Conservation (phyloP, 1,140 invertebrate species). For the Zophobas atratus region DNA sequence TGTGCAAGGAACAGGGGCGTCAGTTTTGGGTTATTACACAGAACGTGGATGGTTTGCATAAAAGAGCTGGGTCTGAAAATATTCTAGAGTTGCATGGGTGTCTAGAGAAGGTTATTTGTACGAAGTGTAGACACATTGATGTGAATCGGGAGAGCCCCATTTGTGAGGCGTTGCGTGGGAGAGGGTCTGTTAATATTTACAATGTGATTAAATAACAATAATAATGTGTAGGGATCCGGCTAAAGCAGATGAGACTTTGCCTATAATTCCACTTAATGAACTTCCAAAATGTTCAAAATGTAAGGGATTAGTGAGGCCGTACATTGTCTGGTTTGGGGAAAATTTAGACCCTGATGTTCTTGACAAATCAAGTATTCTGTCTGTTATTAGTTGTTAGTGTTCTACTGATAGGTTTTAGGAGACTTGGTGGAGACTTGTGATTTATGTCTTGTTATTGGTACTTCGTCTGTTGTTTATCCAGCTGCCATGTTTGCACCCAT, state of each 20-base stretch:
- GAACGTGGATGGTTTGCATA: conserved; percentile 94
- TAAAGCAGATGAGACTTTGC: conserved; percentile 68
- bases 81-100: conserved; percentile 93
- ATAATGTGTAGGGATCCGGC: conserved; percentile 55
- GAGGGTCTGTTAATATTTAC: conserved; percentile 69
- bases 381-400: neutral
- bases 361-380: conserved; percentile 73
- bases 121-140: conserved; percentile 80
- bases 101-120: conserved; percentile 87
- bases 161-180: conserved; percentile 74
- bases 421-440: conserved; percentile 82
- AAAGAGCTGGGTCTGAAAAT: conserved; percentile 84
- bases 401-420: conserved; percentile 44
- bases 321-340: conserved; percentile 95
- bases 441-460: conserved; percentile 88
- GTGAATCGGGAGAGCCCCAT: conserved; percentile 88
- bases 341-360: conserved; percentile 78
- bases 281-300: conserved; percentile 85
- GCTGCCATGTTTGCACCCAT: conserved; percentile 93
- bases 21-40: conserved; percentile 87
- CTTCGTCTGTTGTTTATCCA: conserved; percentile 91
- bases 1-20: conserved; percentile 73
- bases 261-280: conserved; percentile 76
- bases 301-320: conserved; percentile 82
- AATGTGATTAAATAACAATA: conserved; percentile 33